Evolutionary conservation across 92 coral and sea anemone genomes (phyloP).

Genomic region (Phenganax marumi): DNA sequence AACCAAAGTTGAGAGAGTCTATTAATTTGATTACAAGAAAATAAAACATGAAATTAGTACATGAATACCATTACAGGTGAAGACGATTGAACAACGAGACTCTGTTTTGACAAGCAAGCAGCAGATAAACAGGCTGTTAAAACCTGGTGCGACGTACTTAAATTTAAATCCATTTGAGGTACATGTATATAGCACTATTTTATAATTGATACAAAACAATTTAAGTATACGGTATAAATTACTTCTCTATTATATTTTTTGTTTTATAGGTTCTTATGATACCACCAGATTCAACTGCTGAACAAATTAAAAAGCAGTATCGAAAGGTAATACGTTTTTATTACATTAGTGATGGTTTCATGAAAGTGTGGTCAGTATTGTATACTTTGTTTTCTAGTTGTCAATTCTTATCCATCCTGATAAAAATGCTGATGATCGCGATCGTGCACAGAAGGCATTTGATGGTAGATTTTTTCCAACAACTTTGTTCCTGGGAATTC

Average conservation of each 20-base stretch:
- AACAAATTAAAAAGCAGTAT: conserved; percentile 79
- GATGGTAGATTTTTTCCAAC: conserved; percentile 63
- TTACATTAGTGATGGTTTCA: no score
- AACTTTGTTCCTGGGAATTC: neutral
- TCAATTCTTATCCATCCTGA: conserved; percentile 97
- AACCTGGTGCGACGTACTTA: conserved; percentile 88
- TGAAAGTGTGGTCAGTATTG: no score
- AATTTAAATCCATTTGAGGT: conserved; percentile 97
- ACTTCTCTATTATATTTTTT: neutral
- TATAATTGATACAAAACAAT: neutral
- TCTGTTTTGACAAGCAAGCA: conserved; percentile 83
- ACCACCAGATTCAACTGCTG: conserved; percentile 68
- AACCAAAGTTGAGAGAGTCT: neutral
- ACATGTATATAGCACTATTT: neutral
- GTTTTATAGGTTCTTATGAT: conserved; percentile 73
- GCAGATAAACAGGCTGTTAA: conserved; percentile 87
- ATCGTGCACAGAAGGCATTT: conserved; percentile 92
- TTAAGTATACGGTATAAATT: neutral
- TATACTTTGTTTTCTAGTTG: conserved; percentile 55
- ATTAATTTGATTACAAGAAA: no score
- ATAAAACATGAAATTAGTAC: no score
- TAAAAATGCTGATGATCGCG: conserved; percentile 84
- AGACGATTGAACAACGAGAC: conserved; percentile 81
- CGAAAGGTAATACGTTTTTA: conserved; percentile 61
- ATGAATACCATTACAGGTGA: conserved; percentile 61